Conservation (phyloP, 2,888 invertebrate species). For the Lasioglossum pauxillum region DNA sequence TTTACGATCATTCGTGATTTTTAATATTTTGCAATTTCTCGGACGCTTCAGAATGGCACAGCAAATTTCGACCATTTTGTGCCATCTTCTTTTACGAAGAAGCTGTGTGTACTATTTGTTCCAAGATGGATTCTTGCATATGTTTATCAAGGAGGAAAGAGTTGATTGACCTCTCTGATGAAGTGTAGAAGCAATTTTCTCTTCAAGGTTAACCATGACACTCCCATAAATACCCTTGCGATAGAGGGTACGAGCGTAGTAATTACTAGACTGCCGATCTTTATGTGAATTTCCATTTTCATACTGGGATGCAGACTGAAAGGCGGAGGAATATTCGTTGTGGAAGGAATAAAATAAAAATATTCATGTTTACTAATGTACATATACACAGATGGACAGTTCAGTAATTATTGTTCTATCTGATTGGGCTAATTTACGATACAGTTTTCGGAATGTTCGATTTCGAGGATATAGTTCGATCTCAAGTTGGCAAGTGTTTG, state of each 20-base stretch:
- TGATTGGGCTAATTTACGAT: not conserved
- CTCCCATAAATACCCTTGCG: not conserved
- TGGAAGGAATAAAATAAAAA: not conserved
- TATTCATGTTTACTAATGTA: too few species aligned
- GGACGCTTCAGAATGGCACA: not conserved
- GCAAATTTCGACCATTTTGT: not conserved
- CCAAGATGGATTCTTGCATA: not conserved
- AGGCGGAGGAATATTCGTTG: not conserved
- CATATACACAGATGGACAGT: too few species aligned
- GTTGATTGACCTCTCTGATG: not conserved
- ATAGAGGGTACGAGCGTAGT: not conserved
- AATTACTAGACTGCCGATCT: not conserved
- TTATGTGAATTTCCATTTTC: conserved; percentile 1
- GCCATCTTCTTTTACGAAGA: not conserved
- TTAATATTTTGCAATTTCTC: not conserved
- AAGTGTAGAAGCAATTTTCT: not conserved
- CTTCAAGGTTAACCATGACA: not conserved
- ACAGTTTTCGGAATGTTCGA: too few species aligned
- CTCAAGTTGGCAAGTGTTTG: conserved; percentile 68
- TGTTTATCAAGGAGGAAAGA: not conserved
- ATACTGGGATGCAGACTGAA: not conserved
- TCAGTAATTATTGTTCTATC: not conserved
- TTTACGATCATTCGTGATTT: not conserved
- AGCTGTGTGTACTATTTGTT: not conserved
- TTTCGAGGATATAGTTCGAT: not conserved